Percentiles rank a stretch among this genome's conserved stretches.
Evolutionary conservation across 1,140 invertebrate species (phyloP).

Genomic region (Mycetomoellerius zeteki): DNA sequence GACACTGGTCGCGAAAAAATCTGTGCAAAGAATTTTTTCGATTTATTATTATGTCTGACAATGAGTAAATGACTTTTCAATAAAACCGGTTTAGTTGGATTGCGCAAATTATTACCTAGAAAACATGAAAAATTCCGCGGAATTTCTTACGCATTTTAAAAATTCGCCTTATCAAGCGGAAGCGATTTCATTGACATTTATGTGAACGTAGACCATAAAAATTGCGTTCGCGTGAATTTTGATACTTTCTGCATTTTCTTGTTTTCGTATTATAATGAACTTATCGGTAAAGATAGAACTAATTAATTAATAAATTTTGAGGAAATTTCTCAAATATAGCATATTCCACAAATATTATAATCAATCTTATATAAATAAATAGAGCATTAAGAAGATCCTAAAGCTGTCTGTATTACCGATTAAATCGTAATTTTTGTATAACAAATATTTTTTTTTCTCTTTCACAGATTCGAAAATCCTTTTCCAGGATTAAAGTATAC

Average conservation of each 20-base stretch:
- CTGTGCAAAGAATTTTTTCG: neutral
- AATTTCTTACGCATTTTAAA: neutral
- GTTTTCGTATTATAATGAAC: neutral
- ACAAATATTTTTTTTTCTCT: too few relatives aligned
- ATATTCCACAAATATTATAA: neutral
- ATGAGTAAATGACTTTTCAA: conserved; percentile 7
- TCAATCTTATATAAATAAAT: neutral
- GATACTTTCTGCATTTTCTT: neutral
- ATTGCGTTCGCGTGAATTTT: neutral
- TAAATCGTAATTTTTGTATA: too few relatives aligned
- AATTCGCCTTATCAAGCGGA: neutral
- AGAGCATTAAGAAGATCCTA: too few relatives aligned
- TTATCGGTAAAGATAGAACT: neutral
- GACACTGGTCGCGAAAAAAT: neutral
- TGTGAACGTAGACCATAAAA: neutral
- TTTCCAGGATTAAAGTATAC: too few relatives aligned
- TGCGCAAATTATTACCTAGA: neutral
- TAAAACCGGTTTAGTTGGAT: conserved; percentile 15
- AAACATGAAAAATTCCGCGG: neutral
- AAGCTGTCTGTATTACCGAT: too few relatives aligned
- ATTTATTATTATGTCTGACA: neutral
- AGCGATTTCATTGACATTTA: neutral
- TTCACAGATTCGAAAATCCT: too few relatives aligned
- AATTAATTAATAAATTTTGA: neutral
- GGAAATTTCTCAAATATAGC: neutral